Base-by-base conservation (phyloP, 2,888 invertebrate species). In the Hydroisotoma schaefferi region DNA sequence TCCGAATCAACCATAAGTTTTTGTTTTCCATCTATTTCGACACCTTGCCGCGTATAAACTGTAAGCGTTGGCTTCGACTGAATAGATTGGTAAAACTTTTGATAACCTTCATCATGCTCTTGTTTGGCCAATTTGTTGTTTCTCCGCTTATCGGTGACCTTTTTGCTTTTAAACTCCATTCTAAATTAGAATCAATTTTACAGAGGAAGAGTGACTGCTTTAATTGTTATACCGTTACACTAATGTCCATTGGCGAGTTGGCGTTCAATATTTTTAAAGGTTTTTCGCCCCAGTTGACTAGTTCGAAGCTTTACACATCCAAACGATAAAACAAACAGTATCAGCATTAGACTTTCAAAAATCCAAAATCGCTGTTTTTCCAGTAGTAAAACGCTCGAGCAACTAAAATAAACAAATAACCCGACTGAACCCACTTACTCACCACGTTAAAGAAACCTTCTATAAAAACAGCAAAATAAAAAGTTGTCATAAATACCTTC, bases 291-390 rank as follows among this genome's bases (percentile, higher is more conserved):
- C 5, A 88, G 77, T 23, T 85, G 83, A 73, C 83, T 81, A 73
- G 85, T 82, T 68, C 89, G 79, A 27, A 84, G 76, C 76, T 83
- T 82, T 0, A 87, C 87, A 60, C 84, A 80, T 40, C 83, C 73
- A 51, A 84, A 84, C 12, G 89, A 87, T 22, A 83, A 75, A 0
- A 86, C 74, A 1, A 86, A 85, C 29, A 85, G 74, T 1, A 83
- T 77, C 74, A 87, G 84, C 77, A 86, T 84, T 74, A 85, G 82
- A 53, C 84, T 82, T 74, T 90, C 86, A 75, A 91, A 90, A 71
- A 87, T 84, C 87, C 89, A 90, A 77, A 89, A 94, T 63, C 85
- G 82, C 75, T 91, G 89, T 75, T 93, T 92, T 20, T 55, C 46
- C 8, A 25, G 26, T 44, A 58, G 55, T 8, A 25, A 18, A 5